Conservation (phyloP, 2,113 vertebrate genomes). For the Callorhinus ursinus region DNA sequence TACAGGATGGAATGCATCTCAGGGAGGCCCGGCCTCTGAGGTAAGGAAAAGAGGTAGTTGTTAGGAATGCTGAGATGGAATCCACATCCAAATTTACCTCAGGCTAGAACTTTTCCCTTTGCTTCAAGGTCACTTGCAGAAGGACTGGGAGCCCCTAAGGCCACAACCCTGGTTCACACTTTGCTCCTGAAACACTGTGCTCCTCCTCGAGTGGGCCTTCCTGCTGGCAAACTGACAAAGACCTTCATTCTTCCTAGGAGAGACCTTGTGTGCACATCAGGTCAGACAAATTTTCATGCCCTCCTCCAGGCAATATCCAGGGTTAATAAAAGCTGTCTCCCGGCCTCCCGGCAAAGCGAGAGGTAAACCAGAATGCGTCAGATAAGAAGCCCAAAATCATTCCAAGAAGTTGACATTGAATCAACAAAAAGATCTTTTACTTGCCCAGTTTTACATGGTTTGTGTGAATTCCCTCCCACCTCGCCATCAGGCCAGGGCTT, state of each 20-base stretch:
- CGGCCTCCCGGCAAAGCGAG: neutral
- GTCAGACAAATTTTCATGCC: neutral
- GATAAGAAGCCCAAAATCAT: neutral
- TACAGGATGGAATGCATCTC: neutral
- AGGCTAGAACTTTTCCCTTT: neutral
- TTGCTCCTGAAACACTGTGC: neutral
- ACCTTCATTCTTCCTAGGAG: neutral
- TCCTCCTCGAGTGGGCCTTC: neutral
- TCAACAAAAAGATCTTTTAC: neutral
- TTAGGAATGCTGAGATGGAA: neutral
- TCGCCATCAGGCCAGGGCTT: constrained; percentile 57
- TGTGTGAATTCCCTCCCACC: neutral
- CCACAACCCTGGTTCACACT: neutral
- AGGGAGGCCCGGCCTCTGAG: neutral
- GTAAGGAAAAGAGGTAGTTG: neutral
- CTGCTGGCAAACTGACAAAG: neutral
- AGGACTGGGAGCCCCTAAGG: neutral
- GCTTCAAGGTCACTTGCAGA: neutral
- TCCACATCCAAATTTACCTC: neutral
- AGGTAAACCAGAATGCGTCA: neutral
- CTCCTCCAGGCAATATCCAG: neutral
- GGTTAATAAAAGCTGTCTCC: neutral
- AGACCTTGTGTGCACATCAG: neutral
- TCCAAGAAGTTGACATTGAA: neutral
- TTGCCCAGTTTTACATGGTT: neutral